Base-by-base conservation (phyloP, 2,888 invertebrate genomes). In the Spicauda simplicius region DNA sequence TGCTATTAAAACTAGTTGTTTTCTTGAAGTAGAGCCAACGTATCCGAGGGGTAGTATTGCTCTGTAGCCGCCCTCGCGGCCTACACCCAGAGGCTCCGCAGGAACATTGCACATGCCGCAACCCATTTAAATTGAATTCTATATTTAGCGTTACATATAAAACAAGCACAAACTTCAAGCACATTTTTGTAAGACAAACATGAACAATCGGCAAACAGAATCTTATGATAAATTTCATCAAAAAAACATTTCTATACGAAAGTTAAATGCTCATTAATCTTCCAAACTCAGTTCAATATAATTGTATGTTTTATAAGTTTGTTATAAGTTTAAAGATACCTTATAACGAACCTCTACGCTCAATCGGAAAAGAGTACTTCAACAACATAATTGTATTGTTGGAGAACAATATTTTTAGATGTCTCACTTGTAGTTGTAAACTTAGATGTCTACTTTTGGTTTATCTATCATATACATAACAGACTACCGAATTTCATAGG, bases 341-440 rank as follows among this genome's bases (percentile, higher is more conserved):
- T 76, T 78, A 80, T 76, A 71, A 80, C 82, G 78, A 18, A 77
- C 78, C 78, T 80, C 73, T 81, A 79, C 84, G 85, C 85, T 86
- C 86, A 85, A 88, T 84, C 77, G 79, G 79, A 80, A 79, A 72
- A 82, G n/a, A 82, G 37, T 60, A 82, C 84, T 85, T 84, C 80
- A 80, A 84, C 84, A 78, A 80, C 14, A 55, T 55, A 55, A 81
- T 75, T 85, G 82, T 87, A 86, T 81, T 81, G 84, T 86, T 86
- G 84, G 79, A 86, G 81, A 85, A 82, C 77, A 78, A 90, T 92
- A 92, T 92, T 92, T 92, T 91, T 92, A 90, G 91, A 91, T 75
- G 78, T 83, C 83, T 83, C 86, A 86, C 82, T 91, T 91, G 88
- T 90, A 87, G 83, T 79, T 82, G 79, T 80, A 81, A 83, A 78